Conservation (phyloP, 2,113 vertebrate genomes). For the Gobio gobio region DNA sequence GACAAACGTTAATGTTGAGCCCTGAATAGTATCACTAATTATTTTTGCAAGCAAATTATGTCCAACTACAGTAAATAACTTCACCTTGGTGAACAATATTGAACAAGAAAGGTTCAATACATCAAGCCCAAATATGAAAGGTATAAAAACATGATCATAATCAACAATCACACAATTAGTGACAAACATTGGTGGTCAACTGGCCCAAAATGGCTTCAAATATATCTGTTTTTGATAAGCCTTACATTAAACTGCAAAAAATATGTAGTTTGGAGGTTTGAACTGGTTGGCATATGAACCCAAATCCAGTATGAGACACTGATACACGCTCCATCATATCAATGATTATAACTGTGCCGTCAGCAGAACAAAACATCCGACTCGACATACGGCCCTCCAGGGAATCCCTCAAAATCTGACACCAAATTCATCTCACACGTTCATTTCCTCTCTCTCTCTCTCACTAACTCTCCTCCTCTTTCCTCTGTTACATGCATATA, state of each 20-base stretch:
- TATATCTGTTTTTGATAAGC: background rate
- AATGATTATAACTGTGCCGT: background rate
- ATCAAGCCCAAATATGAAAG: background rate
- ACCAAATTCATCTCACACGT: background rate
- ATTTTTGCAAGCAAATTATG: no score
- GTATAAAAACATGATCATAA: background rate
- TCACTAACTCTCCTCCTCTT: background rate
- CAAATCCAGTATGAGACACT: background rate
- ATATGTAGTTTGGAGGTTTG: background rate
- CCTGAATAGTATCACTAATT: no score
- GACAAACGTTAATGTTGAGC: no score
- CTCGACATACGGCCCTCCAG: background rate
- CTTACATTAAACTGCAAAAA: background rate
- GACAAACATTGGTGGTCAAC: no score
- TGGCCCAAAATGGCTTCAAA: no score
- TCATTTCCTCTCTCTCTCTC: background rate
- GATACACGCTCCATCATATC: background rate
- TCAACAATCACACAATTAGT: background rate
- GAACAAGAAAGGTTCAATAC: background rate
- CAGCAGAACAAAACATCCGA: background rate
- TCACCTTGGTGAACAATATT: background rate
- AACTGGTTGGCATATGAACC: background rate
- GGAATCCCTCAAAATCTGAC: slow-evolving; percentile 26
- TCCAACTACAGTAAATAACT: background rate
- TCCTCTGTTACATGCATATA: background rate